These are phyloP conservation scores for Melanostoma mellinum DNA, from an alignment of 2,888 invertebrate genomes.

Conservation along the genomic window DNA sequence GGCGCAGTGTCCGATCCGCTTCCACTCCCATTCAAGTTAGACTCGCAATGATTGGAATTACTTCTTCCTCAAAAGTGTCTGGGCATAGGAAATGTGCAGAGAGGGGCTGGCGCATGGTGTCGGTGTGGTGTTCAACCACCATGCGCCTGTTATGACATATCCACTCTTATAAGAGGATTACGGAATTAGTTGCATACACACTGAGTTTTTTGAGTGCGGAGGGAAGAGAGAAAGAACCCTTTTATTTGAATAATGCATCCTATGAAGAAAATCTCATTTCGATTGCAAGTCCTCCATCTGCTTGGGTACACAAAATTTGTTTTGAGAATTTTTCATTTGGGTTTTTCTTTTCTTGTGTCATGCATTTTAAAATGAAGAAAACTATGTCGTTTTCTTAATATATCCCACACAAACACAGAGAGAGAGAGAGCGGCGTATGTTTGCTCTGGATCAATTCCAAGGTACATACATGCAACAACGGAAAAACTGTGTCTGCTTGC, in stretches of 20 bases:
- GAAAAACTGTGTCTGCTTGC: not conserved
- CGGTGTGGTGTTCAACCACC: too few relatives aligned
- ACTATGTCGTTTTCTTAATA: slow-evolving; percentile 4
- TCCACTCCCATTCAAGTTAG: not conserved
- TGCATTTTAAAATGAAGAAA: too few relatives aligned
- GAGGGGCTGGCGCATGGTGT: too few relatives aligned
- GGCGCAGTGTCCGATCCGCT: not conserved
- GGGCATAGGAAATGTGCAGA: too few relatives aligned
- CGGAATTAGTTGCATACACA: slow-evolving; percentile 36
- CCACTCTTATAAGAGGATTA: slow-evolving; percentile 24
- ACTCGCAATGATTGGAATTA: slow-evolving; percentile 6
- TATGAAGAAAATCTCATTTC: too few relatives aligned
- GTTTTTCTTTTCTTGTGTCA: not conserved
- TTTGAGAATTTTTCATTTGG: not conserved
- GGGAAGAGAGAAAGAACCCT: too few relatives aligned
- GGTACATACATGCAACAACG: slow-evolving; percentile 7
- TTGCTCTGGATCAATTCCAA: slow-evolving; percentile 50
- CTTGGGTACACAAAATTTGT: not conserved
- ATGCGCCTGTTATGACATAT: too few relatives aligned
- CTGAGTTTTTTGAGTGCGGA: too few relatives aligned
- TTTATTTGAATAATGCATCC: slow-evolving; percentile 33
- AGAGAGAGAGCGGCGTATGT: not conserved
- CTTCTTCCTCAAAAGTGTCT: not conserved
- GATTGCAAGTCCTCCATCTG: not conserved
- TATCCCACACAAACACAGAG: not conserved